Evolutionary conservation across 2,888 invertebrate genomes (phyloP), one percentile per base, ranked within the genome.

Genomic region (Seira sanloemensis): DNA sequence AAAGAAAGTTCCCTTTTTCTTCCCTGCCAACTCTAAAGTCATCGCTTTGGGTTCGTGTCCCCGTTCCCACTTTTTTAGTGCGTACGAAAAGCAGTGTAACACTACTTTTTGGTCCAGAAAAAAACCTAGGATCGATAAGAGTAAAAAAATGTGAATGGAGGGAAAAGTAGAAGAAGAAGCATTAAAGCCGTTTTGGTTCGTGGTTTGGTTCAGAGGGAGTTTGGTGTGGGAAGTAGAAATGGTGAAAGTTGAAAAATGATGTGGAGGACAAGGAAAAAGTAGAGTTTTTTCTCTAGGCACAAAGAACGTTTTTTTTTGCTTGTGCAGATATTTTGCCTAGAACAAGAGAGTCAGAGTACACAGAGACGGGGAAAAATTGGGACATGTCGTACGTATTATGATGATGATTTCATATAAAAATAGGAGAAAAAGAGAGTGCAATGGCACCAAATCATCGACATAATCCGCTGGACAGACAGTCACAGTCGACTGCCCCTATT

Each of bases 201-300:
- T n/a, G n/a, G n/a, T n/a, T n/a, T n/a, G n/a, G n/a, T n/a, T n/a
- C 25, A 21, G 58, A 67, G 25, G 9, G 18, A 46, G 37, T n/a
- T n/a, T n/a, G n/a, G n/a, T n/a, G n/a, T n/a, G n/a, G n/a, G n/a
- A n/a, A 50, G 25, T 58, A 69, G 26, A 50, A n/a, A n/a, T 66
- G 67, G 66, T 67, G 73, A 73, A 79, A 79, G 79, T 79, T 79
- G 79, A 73, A 79, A 79, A 79, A 73, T 79, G 79, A 79, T 54
- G 67, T 26, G 73, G 50, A 79, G 26, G 79, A 73, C 79, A 79
- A 73, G 79, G 66, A 79, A 27, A 78, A 69, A 78, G 50, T 69
- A 62, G 62, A 27, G 1, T 37, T 27, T 26, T 37, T 27, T 69
- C 12, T 18, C 21, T 12, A 1, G n/a, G n/a, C n/a, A n/a, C n/a